These are phyloP conservation scores for Lasioglossum albipes DNA, from an alignment of 1,140 invertebrate genomes.

Conservation along the genomic window DNA sequence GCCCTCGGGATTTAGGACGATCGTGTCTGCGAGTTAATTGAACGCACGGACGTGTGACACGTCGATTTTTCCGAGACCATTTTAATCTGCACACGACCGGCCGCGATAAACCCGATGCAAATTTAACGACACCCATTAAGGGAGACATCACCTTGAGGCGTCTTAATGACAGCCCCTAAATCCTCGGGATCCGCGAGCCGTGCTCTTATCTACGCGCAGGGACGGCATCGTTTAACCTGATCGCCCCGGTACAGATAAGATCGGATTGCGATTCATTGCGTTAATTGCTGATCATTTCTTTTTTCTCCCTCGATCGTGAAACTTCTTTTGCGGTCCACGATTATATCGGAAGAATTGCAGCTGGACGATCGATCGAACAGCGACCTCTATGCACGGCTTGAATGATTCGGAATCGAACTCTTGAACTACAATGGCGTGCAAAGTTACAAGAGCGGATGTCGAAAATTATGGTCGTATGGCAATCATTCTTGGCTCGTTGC, in stretches of 20 bases:
- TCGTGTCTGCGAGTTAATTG: neutral
- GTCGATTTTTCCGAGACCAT: conserved; percentile 25
- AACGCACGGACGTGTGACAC: conserved; percentile 20
- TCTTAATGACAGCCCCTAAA: conserved; percentile 49
- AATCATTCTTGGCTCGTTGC: too few species aligned
- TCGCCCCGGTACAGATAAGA: conserved; percentile 23
- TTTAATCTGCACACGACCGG: conserved; percentile 9
- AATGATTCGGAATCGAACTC: too few species aligned
- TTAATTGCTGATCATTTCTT: conserved; percentile 21
- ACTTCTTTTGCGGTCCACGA: neutral
- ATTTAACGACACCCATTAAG: conserved; percentile 48
- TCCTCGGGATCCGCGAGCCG: conserved; percentile 19
- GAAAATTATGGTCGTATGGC: too few species aligned
- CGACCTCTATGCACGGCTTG: too few species aligned
- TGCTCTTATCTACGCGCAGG: conserved; percentile 16
- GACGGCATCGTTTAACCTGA: conserved; percentile 36
- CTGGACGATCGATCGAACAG: neutral
- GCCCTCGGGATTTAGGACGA: conserved; percentile 5
- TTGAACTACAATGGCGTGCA: too few species aligned
- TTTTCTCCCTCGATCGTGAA: neutral
- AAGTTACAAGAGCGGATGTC: too few species aligned
- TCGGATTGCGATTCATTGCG: conserved; percentile 21
- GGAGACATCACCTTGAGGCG: conserved; percentile 46
- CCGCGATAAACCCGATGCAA: conserved; percentile 43
- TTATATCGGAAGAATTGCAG: neutral